phyloP scores from a whole-genome alignment of 2,888 invertebrate genomes.

The Dicranocentrus wangi region DNA sequence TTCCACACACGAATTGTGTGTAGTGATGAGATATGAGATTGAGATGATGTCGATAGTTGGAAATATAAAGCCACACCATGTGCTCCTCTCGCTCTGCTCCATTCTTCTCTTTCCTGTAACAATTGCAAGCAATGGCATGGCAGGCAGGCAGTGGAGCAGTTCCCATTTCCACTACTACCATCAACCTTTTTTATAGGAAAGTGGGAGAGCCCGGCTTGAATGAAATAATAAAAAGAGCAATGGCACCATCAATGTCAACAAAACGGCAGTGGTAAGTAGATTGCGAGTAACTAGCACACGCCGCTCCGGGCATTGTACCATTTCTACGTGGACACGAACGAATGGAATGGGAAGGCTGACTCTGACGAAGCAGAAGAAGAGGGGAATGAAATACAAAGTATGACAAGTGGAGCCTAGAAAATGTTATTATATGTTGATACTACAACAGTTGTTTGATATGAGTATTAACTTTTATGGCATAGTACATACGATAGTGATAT shows the following conservation, averaged over 20 bases:
- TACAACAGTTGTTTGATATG: background rate
- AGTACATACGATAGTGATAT: too few relatives aligned
- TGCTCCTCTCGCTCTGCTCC: constrained; percentile 16
- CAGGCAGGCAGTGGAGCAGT: background rate
- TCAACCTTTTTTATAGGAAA: background rate
- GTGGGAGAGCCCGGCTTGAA: constrained; percentile 4
- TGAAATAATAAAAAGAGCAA: constrained; percentile 50
- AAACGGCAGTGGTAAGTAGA: constrained; percentile 15
- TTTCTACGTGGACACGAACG: constrained; percentile 35
- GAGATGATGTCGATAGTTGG: too few relatives aligned
- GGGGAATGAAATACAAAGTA: constrained; percentile 3
- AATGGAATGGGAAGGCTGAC: background rate
- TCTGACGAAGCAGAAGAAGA: background rate
- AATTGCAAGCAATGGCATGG: background rate
- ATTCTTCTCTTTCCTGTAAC: constrained; percentile 6
- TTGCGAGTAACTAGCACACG: constrained; percentile 38
- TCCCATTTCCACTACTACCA: background rate
- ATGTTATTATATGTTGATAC: background rate
- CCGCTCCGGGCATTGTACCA: constrained; percentile 54
- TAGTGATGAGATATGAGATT: too few relatives aligned
- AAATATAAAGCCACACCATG: constrained; percentile 34
- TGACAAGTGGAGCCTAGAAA: constrained; percentile 49
- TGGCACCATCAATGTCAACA: constrained; percentile 35
- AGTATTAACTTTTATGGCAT: too few relatives aligned
- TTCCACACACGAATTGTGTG: too few relatives aligned